Evolutionary conservation across 64 coral and sea anemone genomes (phyloP).

Genomic region (Anthopleura sola): DNA sequence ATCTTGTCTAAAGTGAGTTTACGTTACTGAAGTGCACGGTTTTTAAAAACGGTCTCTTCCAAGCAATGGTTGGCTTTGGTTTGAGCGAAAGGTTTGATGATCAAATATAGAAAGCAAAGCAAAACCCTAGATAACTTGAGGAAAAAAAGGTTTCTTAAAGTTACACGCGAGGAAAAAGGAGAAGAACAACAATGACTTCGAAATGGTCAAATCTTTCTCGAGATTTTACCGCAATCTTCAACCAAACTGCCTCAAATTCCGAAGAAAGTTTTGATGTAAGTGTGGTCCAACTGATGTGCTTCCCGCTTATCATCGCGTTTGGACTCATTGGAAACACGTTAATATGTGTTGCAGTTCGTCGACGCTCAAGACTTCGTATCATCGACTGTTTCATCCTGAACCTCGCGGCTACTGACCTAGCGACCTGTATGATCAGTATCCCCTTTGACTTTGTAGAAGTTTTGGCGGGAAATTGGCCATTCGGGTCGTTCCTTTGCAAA

Average conservation of each 20-base stretch:
- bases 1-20: neutral
- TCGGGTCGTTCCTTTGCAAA: slow-evolving; percentile 72
- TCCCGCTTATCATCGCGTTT: slow-evolving; percentile 63
- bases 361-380: slow-evolving; percentile 65
- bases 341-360: slow-evolving; percentile 79
- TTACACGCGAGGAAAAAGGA: neutral
- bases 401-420: slow-evolving; percentile 70
- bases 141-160: too few species aligned
- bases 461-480: slow-evolving; percentile 60
- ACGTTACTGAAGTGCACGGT: too few species aligned
- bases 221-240: neutral
- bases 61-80: neutral
- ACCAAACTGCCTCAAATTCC: neutral
- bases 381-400: slow-evolving; percentile 83
- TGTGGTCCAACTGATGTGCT: slow-evolving; percentile 61
- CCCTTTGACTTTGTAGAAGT: slow-evolving; percentile 89
- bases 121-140: too few species aligned
- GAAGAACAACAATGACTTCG: neutral
- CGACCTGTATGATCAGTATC: slow-evolving; percentile 72
- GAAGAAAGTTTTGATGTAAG: neutral
- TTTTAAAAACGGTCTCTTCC: neutral
- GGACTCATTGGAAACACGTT: slow-evolving; percentile 73
- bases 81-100: too few species aligned
- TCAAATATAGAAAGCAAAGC: too few species aligned
- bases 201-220: neutral